Evolutionary conservation across 2,113 vertebrate genomes (phyloP).

Genomic region (Pavo muticus): DNA sequence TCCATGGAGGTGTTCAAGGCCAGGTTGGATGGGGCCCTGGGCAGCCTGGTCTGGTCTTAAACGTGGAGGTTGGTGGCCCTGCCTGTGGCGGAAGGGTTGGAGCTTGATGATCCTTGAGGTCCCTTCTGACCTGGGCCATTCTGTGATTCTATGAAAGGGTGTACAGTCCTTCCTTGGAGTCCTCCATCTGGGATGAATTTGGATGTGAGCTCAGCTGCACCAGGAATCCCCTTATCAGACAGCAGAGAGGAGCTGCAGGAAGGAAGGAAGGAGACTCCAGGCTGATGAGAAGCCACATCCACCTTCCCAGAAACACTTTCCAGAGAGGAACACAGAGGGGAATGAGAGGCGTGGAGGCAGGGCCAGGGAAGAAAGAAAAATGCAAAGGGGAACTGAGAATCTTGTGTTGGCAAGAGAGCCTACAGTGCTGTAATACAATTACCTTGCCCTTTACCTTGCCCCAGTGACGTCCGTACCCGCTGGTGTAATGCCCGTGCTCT

Average conservation of each 20-base stretch:
- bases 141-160: not conserved
- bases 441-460: not conserved
- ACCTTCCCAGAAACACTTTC: not conserved
- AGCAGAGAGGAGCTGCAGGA: not conserved
- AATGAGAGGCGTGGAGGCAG: not conserved
- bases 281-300: not conserved
- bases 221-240: not conserved
- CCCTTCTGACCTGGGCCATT: too few species aligned
- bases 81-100: too few species aligned
- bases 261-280: not conserved
- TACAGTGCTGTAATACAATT: not conserved
- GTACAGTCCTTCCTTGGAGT: not conserved
- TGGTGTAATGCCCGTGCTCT: fast-evolving
- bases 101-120: too few species aligned
- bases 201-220: not conserved
- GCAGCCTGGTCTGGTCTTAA: too few species aligned
- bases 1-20: too few species aligned
- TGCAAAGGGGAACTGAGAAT: not conserved
- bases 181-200: not conserved
- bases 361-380: not conserved
- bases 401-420: fast-evolving
- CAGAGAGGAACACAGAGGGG: not conserved
- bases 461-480: not conserved
- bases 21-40: too few species aligned
- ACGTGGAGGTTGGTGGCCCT: too few species aligned